Evolutionary conservation across 37 sponge, comb jelly and placozoan genomes (phyloP), one percentile per base, ranked within the genome.

Genomic region (Chondrosia reniformis): DNA sequence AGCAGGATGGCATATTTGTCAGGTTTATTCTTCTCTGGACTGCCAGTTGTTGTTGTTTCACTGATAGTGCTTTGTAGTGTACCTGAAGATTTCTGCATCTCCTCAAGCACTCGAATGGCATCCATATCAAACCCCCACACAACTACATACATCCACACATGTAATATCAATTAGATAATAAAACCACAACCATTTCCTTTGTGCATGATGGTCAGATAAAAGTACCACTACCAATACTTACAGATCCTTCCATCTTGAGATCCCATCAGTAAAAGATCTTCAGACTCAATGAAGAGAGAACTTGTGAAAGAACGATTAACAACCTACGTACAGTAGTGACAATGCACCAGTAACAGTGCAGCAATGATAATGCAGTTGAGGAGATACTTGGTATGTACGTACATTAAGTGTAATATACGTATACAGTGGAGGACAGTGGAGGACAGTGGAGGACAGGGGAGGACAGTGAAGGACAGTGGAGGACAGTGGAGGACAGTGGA

Each of bases 101-200:
- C 42, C 12, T 9, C 39, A 0, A 91, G 43, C 40, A 83, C 79
- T 24, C 33, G 32, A 8, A 82, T 82, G 33, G 84, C 71, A 12
- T 36, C 49, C 63, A 75, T 81, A 63, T 91, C 92, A 33, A 76
- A 87, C 45, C 92, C 92, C 92, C 92, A 91, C 12, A 91, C 88
- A 80, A 80, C 91, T 90, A 63, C n/a, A 73, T 21, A 12, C 9
- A 12, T 38, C n/a, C 22, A 73, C 46, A 73, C 10, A 73, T 12
- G 13, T 22, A 21, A 22, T 13, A 39, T 12, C 12, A 12, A 12
- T 73, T 22, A 73, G 24, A 73, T 24, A 46, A 19, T 37, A 25
- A 22, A 45, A 38, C 24, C 28, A 27, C 12, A 63, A 27, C 30
- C 22, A 27, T 21, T 27, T 24, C n/a, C n/a, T n/a, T n/a, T n/a